A percentile compares a stretch with the other conserved stretches of the same genome.
These are phyloP conservation scores for Actenoides lindsayi DNA, from an alignment of 2,113 vertebrate species.

Conservation along the genomic window DNA sequence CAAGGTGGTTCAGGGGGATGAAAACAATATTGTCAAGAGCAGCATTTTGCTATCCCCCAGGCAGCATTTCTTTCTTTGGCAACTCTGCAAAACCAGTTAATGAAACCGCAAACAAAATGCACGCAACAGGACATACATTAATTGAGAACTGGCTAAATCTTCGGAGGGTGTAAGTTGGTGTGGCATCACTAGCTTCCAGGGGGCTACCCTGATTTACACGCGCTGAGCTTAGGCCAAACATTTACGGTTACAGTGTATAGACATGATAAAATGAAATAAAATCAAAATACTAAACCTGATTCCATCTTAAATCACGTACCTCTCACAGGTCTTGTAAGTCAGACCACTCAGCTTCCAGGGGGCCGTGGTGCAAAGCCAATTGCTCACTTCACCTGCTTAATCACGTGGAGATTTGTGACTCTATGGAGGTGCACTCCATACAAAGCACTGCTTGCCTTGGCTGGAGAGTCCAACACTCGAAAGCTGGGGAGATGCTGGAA, in stretches of 20 bases:
- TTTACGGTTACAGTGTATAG: constrained; percentile 3
- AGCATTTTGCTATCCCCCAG: neutral
- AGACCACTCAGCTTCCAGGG: neutral
- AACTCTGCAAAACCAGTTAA: neutral
- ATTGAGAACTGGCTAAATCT: neutral
- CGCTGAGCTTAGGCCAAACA: neutral
- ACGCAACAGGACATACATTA: neutral
- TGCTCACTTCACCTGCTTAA: neutral
- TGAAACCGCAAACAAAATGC: neutral
- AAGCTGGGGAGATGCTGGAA: neutral
- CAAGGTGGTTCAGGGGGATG: neutral
- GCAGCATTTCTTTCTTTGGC: neutral
- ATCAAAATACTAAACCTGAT: neutral
- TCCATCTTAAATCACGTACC: neutral
- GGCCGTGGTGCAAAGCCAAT: neutral
- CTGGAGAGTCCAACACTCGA: neutral
- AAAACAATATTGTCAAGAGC: neutral
- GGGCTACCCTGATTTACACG: neutral
- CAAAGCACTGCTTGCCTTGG: neutral
- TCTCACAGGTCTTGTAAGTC: neutral
- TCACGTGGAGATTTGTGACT: neutral
- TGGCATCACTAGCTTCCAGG: neutral
- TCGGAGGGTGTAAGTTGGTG: neutral
- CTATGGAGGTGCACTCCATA: neutral
- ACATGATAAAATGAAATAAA: constrained; percentile 32